phyloP scores from a whole-genome alignment of 64 coral and sea anemone species.

The Montipora cactus region DNA sequence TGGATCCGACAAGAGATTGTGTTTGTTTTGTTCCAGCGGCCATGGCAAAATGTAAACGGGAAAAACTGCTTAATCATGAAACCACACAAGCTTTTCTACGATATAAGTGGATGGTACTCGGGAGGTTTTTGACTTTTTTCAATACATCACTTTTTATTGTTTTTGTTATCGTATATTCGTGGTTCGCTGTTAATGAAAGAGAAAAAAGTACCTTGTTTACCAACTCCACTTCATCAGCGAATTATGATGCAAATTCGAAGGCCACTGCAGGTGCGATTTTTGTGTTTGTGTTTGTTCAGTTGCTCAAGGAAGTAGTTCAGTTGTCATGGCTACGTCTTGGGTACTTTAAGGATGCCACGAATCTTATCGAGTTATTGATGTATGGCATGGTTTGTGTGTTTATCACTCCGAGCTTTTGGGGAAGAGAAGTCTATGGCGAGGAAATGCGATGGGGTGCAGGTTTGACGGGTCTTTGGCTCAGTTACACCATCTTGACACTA shows the following conservation, averaged over 20 bases:
- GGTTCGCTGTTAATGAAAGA: conserved; percentile 71
- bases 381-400: conserved; percentile 28
- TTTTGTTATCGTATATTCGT: conserved; percentile 65
- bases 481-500: conserved; percentile 69
- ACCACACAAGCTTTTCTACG: conserved; percentile 66
- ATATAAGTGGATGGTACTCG: conserved; percentile 75
- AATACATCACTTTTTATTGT: conserved; percentile 54
- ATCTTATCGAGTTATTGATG: conserved; percentile 56
- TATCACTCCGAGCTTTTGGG: conserved; percentile 31
- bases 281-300: conserved; percentile 13
- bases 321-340: conserved; percentile 39
- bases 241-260: conserved; percentile 5
- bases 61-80: conserved; percentile 73
- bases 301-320: conserved; percentile 75
- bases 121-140: conserved; percentile 69
- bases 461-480: conserved; percentile 61
- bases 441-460: conserved; percentile 66
- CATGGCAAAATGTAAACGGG: conserved; percentile 74
- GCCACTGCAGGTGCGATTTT: not conserved
- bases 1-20: conserved; percentile 58
- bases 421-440: conserved; percentile 24
- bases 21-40: conserved; percentile 27
- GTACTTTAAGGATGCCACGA: conserved; percentile 76
- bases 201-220: conserved; percentile 44
- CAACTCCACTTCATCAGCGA: conserved; percentile 26